phyloP scores from a whole-genome alignment of 2,797 vertebrate genomes.

The Diplodus puntazzo region DNA sequence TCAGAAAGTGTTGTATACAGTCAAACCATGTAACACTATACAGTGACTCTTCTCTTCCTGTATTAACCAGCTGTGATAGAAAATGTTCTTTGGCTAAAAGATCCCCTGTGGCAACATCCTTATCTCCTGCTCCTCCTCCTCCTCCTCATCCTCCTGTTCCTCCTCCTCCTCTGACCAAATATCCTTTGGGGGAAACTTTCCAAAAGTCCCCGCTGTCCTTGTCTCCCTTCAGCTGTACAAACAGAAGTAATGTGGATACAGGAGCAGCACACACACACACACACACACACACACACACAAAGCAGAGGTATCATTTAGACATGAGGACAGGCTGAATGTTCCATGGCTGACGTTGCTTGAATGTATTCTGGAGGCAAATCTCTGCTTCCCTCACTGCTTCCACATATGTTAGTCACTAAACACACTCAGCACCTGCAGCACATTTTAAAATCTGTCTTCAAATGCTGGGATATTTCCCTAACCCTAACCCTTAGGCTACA shows the following conservation, averaged over 20 bases:
- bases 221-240: conserved; percentile 39
- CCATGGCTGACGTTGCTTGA: conserved; percentile 45
- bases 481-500: conserved; percentile 21
- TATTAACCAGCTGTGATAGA: conserved; percentile 14
- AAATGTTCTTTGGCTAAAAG: conserved; percentile 34
- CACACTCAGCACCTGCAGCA: conserved; percentile 20
- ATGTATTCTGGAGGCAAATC: conserved; percentile 39
- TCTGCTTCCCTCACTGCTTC: neutral
- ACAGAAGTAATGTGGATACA: conserved; percentile 32
- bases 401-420: neutral
- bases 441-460: conserved; percentile 40
- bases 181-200: conserved; percentile 48
- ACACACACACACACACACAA: neutral
- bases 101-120: conserved; percentile 32
- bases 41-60: neutral
- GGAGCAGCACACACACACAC: neutral
- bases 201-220: conserved; percentile 3
- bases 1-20: neutral
- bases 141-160: conserved; percentile 1
- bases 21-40: neutral
- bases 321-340: conserved; percentile 41
- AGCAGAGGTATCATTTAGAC: conserved; percentile 35
- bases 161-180: conserved; percentile 29
- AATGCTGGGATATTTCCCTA: conserved; percentile 28
- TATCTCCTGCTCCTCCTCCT: conserved; percentile 29